Percentiles rank a stretch among this genome's conserved stretches.
Evolutionary conservation across 1,140 invertebrate species (phyloP).

Genomic region (Palaemon carinicauda): DNA sequence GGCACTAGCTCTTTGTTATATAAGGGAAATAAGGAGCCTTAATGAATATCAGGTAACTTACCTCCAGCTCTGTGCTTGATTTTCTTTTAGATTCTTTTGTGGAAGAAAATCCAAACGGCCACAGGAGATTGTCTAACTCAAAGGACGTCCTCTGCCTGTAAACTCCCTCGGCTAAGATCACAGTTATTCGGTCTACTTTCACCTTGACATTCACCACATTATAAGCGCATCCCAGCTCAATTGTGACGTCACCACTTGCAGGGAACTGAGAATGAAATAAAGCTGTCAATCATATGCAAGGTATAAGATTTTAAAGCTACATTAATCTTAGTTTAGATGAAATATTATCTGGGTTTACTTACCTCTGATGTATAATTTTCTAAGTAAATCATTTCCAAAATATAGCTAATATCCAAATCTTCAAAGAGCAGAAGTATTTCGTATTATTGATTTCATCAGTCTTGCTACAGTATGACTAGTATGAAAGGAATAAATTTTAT

Average conservation of each 20-base stretch:
- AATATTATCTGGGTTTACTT: too few relatives aligned
- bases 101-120: slow-evolving; percentile 50
- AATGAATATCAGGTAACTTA: background rate
- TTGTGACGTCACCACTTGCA: slow-evolving; percentile 36
- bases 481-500: too few relatives aligned
- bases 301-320: too few relatives aligned
- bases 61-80: slow-evolving; percentile 12
- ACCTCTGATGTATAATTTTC: too few relatives aligned
- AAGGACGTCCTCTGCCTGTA: slow-evolving; percentile 37
- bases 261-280: slow-evolving; percentile 34
- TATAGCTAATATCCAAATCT: too few relatives aligned
- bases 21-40: too few relatives aligned
- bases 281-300: background rate
- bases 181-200: slow-evolving; percentile 40
- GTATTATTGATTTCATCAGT: too few relatives aligned
- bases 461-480: too few relatives aligned
- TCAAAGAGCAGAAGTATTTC: too few relatives aligned
- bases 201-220: background rate
- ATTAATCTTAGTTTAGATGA: too few relatives aligned
- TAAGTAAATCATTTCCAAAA: too few relatives aligned
- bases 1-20: too few relatives aligned
- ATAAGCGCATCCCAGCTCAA: slow-evolving; percentile 33
- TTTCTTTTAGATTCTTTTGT: slow-evolving; percentile 28
- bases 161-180: background rate
- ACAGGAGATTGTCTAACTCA: slow-evolving; percentile 40